Evolutionary conservation across 2,888 invertebrate genomes (phyloP).

Genomic region (Laspeyria flexula): DNA sequence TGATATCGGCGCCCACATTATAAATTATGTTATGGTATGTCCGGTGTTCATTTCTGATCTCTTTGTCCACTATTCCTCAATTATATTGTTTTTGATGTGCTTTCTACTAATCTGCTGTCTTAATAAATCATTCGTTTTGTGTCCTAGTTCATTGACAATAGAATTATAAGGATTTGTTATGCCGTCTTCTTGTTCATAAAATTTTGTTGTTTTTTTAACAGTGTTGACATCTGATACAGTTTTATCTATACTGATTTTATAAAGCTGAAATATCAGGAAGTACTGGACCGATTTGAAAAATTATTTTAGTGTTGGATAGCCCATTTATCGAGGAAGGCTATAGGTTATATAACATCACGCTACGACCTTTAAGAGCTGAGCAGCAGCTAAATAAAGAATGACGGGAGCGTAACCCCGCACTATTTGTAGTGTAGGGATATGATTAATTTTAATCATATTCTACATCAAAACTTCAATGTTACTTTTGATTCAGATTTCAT

Average conservation of each 20-base stretch:
- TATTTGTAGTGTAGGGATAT: too few relatives aligned
- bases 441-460: slow-evolving; percentile 22
- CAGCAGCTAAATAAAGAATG: too few relatives aligned
- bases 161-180: slow-evolving; percentile 58
- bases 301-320: too few relatives aligned
- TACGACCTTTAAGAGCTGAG: too few relatives aligned
- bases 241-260: too few relatives aligned
- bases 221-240: slow-evolving; percentile 25
- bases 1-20: slow-evolving; percentile 73
- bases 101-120: slow-evolving; percentile 58
- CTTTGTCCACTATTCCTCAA: slow-evolving; percentile 66
- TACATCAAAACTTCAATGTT: slow-evolving; percentile 14
- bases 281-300: too few relatives aligned
- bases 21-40: slow-evolving; percentile 81
- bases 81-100: slow-evolving; percentile 65
- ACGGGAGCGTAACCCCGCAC: too few relatives aligned
- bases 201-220: slow-evolving; percentile 18
- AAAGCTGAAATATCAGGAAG: too few relatives aligned
- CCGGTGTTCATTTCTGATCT: slow-evolving; percentile 76
- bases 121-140: slow-evolving; percentile 54
- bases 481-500: slow-evolving; percentile 17
- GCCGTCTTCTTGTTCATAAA: slow-evolving; percentile 19
- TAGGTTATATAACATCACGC: too few relatives aligned
- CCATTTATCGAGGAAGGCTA: too few relatives aligned
- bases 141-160: slow-evolving; percentile 56